Evolutionary conservation across 2,888 invertebrate species (phyloP).

Genomic region (Listrodromus nycthemerus): DNA sequence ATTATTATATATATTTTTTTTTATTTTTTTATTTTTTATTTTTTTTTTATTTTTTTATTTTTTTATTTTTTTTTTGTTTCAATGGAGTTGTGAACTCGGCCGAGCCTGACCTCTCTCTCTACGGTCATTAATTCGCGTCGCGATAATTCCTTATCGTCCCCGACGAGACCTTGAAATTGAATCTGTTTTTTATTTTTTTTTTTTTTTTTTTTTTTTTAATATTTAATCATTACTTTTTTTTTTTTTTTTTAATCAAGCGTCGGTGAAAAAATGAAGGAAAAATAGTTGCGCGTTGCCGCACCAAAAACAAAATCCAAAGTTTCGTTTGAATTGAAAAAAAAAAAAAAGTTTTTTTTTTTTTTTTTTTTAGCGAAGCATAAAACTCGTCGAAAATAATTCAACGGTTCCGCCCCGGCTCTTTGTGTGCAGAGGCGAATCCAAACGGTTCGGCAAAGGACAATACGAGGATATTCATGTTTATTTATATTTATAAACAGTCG

Average conservation of each 20-base stretch:
- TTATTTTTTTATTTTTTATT: no score
- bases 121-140: neutral
- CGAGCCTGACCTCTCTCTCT: constrained; percentile 13
- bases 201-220: neutral
- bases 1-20: no score
- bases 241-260: neutral
- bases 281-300: no score
- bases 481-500: neutral
- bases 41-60: no score
- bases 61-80: no score
- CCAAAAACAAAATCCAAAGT: no score
- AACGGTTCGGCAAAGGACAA: neutral
- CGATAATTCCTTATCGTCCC: constrained; percentile 10
- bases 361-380: neutral
- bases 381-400: neutral
- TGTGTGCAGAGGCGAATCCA: neutral
- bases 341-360: no score
- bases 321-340: no score
- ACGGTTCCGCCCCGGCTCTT: neutral
- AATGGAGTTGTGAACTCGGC: neutral
- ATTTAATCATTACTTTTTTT: neutral
- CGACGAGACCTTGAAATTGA: neutral
- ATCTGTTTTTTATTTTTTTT: neutral
- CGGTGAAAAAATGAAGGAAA: no score
- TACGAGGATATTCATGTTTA: neutral